phyloP scores from a whole-genome alignment of 2,797 vertebrate species.

The Graptemys geographica region DNA sequence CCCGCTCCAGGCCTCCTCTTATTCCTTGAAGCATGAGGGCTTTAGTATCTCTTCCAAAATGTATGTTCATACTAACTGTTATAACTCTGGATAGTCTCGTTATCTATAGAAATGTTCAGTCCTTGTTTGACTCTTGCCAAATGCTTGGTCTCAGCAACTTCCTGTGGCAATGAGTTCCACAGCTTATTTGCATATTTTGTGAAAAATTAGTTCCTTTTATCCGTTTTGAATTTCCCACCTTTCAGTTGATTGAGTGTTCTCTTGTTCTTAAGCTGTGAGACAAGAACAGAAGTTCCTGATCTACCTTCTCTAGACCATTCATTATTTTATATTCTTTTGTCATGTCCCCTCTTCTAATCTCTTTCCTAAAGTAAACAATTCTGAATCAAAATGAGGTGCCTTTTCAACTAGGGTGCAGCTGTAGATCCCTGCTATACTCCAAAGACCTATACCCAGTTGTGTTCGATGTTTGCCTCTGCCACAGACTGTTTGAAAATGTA shows the following conservation, averaged over 20 bases:
- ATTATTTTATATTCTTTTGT: neutral
- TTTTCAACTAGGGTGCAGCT: accelerated
- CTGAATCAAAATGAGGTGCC: neutral
- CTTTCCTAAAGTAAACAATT: accelerated
- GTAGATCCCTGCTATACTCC: neutral
- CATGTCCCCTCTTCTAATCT: accelerated
- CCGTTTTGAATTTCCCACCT: neutral
- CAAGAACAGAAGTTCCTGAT: accelerated
- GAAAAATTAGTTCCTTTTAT: neutral
- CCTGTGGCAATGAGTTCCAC: neutral
- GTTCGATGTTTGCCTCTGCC: neutral
- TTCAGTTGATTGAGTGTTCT: neutral
- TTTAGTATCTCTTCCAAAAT: accelerated
- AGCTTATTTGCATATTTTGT: neutral
- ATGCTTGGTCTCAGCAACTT: neutral
- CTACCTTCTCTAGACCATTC: neutral
- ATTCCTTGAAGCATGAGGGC: accelerated
- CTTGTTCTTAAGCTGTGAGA: neutral
- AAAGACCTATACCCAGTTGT: neutral
- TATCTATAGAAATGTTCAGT: neutral
- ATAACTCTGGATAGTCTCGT: accelerated
- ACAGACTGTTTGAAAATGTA: neutral
- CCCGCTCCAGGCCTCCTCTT: accelerated
- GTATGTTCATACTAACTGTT: accelerated
- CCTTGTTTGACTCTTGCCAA: neutral